phyloP scores from a whole-genome alignment of 2,888 invertebrate genomes.

The Clusia tigrina region DNA sequence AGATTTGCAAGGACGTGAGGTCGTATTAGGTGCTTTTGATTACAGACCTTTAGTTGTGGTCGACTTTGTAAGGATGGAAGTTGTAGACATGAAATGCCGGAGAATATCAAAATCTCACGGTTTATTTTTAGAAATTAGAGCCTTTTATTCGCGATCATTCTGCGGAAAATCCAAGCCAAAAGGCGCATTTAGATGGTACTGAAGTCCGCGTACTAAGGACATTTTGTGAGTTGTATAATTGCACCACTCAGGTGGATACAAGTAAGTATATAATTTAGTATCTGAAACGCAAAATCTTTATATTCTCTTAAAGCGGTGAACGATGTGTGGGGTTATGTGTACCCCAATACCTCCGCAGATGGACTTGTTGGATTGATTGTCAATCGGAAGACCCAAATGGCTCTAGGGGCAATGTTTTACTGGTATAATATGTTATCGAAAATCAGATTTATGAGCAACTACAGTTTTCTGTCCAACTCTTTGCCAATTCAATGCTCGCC shows the following conservation, averaged over 20 bases:
- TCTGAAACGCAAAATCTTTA: neutral
- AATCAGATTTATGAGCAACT: too few relatives aligned
- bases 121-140: slow-evolving; percentile 44
- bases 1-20: slow-evolving; percentile 52
- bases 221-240: slow-evolving; percentile 64
- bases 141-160: slow-evolving; percentile 41
- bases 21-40: slow-evolving; percentile 50
- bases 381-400: slow-evolving; percentile 68
- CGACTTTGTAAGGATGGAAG: slow-evolving; percentile 39
- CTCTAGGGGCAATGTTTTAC: slow-evolving; percentile 41
- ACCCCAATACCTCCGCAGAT: slow-evolving; percentile 70
- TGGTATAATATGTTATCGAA: slow-evolving; percentile 36
- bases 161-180: slow-evolving; percentile 29
- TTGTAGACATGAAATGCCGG: neutral
- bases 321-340: slow-evolving; percentile 72
- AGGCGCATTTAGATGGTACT: slow-evolving; percentile 67
- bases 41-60: slow-evolving; percentile 58
- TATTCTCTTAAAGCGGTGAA: slow-evolving; percentile 56
- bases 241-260: slow-evolving; percentile 60
- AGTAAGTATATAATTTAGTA: slow-evolving; percentile 38
- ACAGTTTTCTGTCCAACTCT: too few relatives aligned
- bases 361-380: slow-evolving; percentile 71
- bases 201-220: slow-evolving; percentile 62
- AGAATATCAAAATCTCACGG: neutral
- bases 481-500: too few relatives aligned